phyloP scores from a whole-genome alignment of 2,797 vertebrate species.

The Hippocampus kuda region DNA sequence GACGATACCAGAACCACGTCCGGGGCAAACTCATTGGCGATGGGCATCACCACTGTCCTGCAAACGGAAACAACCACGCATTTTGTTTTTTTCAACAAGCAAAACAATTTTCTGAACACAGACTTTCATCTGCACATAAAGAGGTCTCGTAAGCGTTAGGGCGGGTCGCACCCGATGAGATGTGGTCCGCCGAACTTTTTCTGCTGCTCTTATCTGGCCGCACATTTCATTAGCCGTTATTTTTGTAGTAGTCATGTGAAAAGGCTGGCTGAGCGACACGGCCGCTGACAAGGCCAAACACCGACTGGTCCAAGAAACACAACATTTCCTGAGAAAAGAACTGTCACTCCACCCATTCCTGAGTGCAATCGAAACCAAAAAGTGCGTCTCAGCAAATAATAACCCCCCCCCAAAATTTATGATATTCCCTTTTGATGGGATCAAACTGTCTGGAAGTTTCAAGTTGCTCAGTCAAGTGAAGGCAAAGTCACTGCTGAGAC shows the following conservation, averaged over 20 bases:
- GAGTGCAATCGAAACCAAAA: conserved; percentile 12
- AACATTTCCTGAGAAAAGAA: conserved; percentile 6
- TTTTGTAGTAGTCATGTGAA: conserved; percentile 8
- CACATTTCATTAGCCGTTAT: conserved; percentile 2
- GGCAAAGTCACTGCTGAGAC: conserved; percentile 1
- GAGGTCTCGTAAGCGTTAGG: too few species aligned
- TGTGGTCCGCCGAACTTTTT: neutral
- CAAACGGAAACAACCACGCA: neutral
- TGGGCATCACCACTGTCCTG: conserved; percentile 91
- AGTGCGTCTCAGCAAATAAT: conserved; percentile 3
- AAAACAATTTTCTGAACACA: too few species aligned
- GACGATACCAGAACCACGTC: conserved; percentile 92
- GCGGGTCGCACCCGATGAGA: neutral
- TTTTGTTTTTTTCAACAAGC: too few species aligned
- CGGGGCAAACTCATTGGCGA: conserved; percentile 87
- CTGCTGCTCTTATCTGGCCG: neutral
- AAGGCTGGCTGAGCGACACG: conserved; percentile 2
- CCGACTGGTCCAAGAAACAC: neutral
- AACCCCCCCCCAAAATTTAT: neutral
- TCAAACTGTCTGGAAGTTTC: neutral
- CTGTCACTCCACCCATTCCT: conserved; percentile 1
- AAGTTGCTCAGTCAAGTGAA: neutral
- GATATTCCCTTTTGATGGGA: conserved; percentile 5
- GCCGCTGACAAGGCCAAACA: conserved; percentile 6
- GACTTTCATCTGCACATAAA: too few species aligned